Base-by-base conservation (phyloP, 2,888 invertebrate species). In the Erebia aethiops region DNA sequence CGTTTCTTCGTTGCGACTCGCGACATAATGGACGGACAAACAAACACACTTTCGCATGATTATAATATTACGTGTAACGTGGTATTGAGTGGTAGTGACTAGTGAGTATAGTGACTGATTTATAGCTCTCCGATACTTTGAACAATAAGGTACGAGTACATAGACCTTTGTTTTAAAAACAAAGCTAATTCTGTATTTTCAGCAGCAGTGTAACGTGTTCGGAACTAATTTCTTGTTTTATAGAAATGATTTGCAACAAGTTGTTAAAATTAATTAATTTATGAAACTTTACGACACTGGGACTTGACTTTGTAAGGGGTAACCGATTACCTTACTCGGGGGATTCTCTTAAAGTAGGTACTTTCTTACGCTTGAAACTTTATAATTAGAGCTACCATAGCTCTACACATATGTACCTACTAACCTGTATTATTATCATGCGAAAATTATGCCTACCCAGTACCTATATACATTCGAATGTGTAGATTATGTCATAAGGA, bases 151-250 rank as follows among this genome's bases (percentile, higher is more conserved):
- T n/a, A n/a, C n/a, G n/a, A n/a, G n/a, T n/a, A n/a, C n/a, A 51
- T 14, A n/a, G 14, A 51, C 16, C 16, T 4, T n/a, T 51, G 7
- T 52, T 16, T 16, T 52, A n/a, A 51, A 8, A 51, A 51, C n/a
- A 51, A 51, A 8, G 16, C 51, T 51, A n/a, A 51, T 51, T 51
- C 16, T 52, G 52, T 58, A 58, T n/a, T 58, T 35, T 58, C 35
- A 35, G n/a, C 35, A 26, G 58, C 58, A 58, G 8, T 58, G 58
- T 64, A 56, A 61, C 41, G 52, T 43, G 64, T 13, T 57, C 16
- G 21, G 43, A 57, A 63, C 52, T 57, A 67, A 52, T 64, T 71
- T 58, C 67, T 71, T 71, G 21, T 71, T 51, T 68, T 67, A 71
- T 68, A 68, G 67, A 68, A 64, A 54, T 71, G 43, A 69, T 43